Base-by-base conservation (phyloP, 2,113 vertebrate genomes). In the Gorsachius goisagi region DNA sequence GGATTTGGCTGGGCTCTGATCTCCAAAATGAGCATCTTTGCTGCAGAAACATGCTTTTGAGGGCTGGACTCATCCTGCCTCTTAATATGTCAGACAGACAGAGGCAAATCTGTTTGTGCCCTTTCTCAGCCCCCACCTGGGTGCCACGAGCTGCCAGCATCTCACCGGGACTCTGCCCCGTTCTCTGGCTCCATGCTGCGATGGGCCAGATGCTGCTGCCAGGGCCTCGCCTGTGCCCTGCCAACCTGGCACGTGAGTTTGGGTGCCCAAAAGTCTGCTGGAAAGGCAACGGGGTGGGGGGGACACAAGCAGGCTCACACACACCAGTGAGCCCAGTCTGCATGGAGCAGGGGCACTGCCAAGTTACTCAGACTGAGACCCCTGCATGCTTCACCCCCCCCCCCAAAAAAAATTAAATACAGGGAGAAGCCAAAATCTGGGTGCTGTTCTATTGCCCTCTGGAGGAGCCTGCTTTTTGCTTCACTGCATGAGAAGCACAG, bases 181-280 rank as follows among this genome's bases (percentile, higher is more conserved):
- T 68, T 32, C 68, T 69, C 30, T 63, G 73, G 52, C 67, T 67
- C 50, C 28, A 8, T 8, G 35, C 37, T 19, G 30, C 1, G 4
- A 15, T 4, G n/a, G 26, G 26, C 26, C 80, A 91, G 79, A 27
- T 41, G 47, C 47, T 35, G 19, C 24, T 23, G 24, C 32, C 37
- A 12, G 1, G 1, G 33, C 45, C 35, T 60, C 8, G 6, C 24
- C 0, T 1, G 6, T 5, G 30, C 8, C 64, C 41, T 66, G 55
- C 45, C 35, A 79, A 24, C 30, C 53, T 6, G 2, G 52, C 15
- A 9, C 0, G 1, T 11, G 12, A 52, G 3, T 73, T 8, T 44
- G 49, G 44, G 56, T 55, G 4, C 64, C 59, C 22, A 41, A n/a
- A 88, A 53, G 0, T 22, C 53, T 15, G 6, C 13, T 64, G 39